Percentiles rank a stretch among this genome's conserved stretches.
These are phyloP conservation scores for Stegophylla sp. DNA, from an alignment of 2,888 invertebrate genomes.

Conservation along the genomic window DNA sequence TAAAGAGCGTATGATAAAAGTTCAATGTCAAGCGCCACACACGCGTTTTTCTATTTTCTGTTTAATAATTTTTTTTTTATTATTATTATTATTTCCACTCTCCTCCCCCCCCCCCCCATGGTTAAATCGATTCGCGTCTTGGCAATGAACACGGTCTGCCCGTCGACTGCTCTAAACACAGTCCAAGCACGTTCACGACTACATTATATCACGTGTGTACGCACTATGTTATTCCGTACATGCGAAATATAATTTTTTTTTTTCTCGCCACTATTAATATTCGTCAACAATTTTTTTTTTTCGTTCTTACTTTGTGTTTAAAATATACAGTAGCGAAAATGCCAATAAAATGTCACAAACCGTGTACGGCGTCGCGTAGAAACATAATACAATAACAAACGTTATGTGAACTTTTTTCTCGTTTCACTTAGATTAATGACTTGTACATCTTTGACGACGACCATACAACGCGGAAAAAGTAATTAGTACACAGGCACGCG, in stretches of 20 bases:
- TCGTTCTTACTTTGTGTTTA: background rate
- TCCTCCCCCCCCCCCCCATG: no score
- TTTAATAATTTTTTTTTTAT: background rate
- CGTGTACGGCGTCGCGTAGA: background rate
- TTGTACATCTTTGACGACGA: no score
- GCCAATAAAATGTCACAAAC: background rate
- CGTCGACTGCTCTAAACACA: background rate
- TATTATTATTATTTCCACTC: background rate
- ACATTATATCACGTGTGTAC: background rate
- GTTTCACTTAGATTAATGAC: no score
- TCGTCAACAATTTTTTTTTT: background rate
- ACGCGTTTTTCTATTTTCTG: background rate
- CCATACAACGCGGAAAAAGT: no score
- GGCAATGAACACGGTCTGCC: background rate
- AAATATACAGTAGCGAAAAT: background rate
- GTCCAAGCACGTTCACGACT: slow-evolving; percentile 2
- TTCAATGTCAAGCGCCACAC: background rate
- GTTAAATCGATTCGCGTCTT: slow-evolving; percentile 2
- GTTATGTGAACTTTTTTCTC: no score
- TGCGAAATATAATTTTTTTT: background rate
- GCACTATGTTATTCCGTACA: background rate
- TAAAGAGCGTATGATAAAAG: background rate
- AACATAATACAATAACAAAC: no score
- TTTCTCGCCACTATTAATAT: background rate
- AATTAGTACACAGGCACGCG: no score